phyloP scores from a whole-genome alignment of 2,113 vertebrate genomes.

The Athene cunicularia region DNA sequence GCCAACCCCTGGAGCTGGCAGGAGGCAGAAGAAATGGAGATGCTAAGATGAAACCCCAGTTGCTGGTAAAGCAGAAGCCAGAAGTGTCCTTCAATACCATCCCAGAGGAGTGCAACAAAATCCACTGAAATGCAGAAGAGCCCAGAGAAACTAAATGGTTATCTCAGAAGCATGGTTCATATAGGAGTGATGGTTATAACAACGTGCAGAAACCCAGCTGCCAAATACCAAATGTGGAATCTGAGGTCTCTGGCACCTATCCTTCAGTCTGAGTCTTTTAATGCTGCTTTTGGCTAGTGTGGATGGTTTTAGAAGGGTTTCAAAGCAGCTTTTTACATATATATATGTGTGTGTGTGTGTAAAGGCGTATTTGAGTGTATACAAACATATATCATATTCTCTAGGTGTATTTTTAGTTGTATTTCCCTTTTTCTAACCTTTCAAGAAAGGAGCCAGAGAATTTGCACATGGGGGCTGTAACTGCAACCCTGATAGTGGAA shows the following conservation, averaged over 20 bases:
- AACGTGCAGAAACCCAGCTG: background rate
- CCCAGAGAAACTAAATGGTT: background rate
- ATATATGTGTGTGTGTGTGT: too few species aligned
- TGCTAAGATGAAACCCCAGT: background rate
- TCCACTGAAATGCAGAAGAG: background rate
- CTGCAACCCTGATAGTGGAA: constrained; percentile 2
- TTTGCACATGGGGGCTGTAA: background rate
- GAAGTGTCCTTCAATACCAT: background rate
- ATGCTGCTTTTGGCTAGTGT: background rate
- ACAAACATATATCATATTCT: background rate
- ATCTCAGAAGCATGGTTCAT: background rate
- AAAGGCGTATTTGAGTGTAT: background rate
- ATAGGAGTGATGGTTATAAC: background rate
- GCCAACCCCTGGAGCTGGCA: constrained; percentile 7
- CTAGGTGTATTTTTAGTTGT: background rate
- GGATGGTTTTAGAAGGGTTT: background rate
- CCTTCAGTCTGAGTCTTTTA: background rate
- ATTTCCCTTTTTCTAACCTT: background rate
- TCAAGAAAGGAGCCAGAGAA: background rate
- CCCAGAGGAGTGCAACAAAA: background rate
- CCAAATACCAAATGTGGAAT: constrained; percentile 32
- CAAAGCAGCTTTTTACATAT: background rate
- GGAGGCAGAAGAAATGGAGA: background rate
- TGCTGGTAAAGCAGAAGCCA: background rate
- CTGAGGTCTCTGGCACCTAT: background rate